These are phyloP conservation scores for Polia nebulosa DNA, from an alignment of 2,888 invertebrate genomes.

Conservation along the genomic window DNA sequence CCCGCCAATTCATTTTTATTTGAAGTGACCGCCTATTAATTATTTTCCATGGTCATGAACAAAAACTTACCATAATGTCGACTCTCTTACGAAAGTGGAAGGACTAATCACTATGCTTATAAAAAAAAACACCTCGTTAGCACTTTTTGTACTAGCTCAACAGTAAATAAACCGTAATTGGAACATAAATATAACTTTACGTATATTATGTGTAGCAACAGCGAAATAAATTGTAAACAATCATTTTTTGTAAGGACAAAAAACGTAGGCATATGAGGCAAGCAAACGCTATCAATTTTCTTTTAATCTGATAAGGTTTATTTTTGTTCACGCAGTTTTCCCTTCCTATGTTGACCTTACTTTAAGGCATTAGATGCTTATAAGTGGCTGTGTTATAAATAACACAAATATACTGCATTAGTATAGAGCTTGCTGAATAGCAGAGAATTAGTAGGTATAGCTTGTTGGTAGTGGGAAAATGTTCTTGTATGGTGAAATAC, in stretches of 20 bases:
- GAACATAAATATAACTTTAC: constrained; percentile 48
- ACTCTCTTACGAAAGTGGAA: constrained; percentile 28
- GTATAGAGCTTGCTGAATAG: neutral
- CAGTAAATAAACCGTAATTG: constrained; percentile 53
- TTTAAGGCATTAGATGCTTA: neutral
- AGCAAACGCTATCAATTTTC: constrained; percentile 28
- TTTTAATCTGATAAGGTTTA: constrained; percentile 16
- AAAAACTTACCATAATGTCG: neutral
- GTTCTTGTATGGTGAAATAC: neutral
- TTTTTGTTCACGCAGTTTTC: constrained; percentile 1
- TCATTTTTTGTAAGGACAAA: constrained; percentile 34
- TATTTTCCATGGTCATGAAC: neutral
- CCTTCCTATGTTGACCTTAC: neutral
- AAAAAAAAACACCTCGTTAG: constrained; percentile 19
- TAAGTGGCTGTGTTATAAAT: neutral
- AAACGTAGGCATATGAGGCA: constrained; percentile 26
- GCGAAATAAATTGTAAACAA: constrained; percentile 42
- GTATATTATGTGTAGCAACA: constrained; percentile 40
- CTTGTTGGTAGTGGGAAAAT: neutral
- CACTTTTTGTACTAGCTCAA: constrained; percentile 49
- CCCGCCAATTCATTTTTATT: neutral
- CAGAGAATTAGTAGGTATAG: neutral
- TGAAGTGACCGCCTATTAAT: neutral
- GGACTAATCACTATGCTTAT: constrained; percentile 10
- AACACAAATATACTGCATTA: neutral